Conservation (phyloP, 1,140 invertebrate species). For the Lasaia peninsularis region DNA sequence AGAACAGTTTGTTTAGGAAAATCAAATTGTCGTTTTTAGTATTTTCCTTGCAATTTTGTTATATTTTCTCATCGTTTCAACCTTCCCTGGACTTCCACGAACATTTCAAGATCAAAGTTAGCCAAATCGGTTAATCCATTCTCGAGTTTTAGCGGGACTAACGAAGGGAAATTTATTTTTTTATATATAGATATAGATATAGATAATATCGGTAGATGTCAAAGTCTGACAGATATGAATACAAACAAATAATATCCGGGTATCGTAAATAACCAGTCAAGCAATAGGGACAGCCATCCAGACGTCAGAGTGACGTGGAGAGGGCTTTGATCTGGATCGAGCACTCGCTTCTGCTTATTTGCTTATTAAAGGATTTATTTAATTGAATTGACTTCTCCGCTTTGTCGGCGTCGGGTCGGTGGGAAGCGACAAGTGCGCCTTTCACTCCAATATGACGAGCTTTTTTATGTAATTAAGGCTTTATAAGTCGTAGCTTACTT, state of each 20-base stretch:
- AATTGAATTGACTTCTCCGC: conserved; percentile 50
- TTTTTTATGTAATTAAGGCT: conserved; percentile 23
- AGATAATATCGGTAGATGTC: no score
- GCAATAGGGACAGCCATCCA: neutral
- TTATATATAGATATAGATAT: no score
- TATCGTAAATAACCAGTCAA: neutral
- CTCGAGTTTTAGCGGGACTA: no score
- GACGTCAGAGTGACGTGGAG: conserved; percentile 11
- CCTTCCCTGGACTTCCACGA: no score
- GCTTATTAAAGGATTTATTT: conserved; percentile 55
- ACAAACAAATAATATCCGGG: neutral
- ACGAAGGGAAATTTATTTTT: no score
- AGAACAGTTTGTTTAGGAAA: no score
- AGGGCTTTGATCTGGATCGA: conserved; percentile 43
- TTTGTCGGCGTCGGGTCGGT: conserved; percentile 24
- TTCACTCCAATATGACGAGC: conserved; percentile 25
- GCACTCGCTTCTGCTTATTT: conserved; percentile 52
- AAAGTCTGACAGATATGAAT: no score
- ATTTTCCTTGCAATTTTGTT: no score
- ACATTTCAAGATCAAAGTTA: no score
- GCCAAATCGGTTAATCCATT: no score
- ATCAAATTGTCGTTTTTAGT: no score
- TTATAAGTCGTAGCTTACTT: neutral
- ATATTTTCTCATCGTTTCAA: no score
- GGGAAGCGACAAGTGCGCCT: conserved; percentile 29